Percentiles rank a stretch among this genome's conserved stretches.
Evolutionary conservation across 2,113 vertebrate genomes (phyloP).

Genomic region (Lichenostomus cassidix): DNA sequence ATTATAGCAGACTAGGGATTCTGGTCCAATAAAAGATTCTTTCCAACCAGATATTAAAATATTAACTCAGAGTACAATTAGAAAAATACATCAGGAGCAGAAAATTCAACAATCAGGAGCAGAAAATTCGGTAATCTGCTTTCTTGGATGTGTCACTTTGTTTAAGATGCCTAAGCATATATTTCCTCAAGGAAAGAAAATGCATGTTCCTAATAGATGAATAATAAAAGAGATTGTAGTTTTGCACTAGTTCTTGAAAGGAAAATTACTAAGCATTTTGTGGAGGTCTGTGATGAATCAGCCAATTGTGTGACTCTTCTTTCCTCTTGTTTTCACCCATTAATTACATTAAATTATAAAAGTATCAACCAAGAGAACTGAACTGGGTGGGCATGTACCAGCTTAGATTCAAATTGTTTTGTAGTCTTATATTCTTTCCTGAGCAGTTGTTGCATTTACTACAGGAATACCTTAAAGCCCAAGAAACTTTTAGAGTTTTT

Average conservation of each 20-base stretch:
- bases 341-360: neutral
- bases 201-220: neutral
- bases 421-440: neutral
- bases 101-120: neutral
- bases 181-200: neutral
- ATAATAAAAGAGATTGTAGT: neutral
- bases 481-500: neutral
- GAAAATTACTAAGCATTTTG: neutral
- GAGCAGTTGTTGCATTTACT: neutral
- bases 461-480: neutral
- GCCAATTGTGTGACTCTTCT: neutral
- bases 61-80: neutral
- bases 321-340: neutral
- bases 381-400: neutral
- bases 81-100: neutral
- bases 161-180: neutral
- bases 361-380: neutral
- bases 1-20: neutral
- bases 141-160: neutral
- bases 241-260: neutral
- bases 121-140: neutral
- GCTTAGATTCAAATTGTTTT: neutral
- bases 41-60: neutral
- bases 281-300: neutral
- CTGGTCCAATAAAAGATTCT: neutral